Percentiles rank a stretch among this genome's conserved stretches.
Conservation (phyloP, 2,797 vertebrate genomes). For the Chaenodraco wilsoni region DNA sequence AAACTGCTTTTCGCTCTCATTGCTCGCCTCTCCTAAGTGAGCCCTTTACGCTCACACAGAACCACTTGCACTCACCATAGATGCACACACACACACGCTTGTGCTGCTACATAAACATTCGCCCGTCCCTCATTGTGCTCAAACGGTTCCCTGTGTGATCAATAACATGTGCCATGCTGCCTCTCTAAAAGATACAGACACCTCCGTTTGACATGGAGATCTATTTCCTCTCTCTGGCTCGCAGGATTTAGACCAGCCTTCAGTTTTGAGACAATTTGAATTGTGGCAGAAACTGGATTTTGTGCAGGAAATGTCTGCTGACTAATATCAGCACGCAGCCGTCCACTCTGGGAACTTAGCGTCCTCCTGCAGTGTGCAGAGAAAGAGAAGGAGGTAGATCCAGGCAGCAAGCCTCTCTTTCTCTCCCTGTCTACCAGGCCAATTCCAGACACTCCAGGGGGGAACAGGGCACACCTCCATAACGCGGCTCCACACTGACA, state of each 20-base stretch:
- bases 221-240: conserved; percentile 34
- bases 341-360: conserved; percentile 41
- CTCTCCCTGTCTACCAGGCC: conserved; percentile 22
- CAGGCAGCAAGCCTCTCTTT: conserved; percentile 33
- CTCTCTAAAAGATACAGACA: conserved; percentile 23
- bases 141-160: conserved; percentile 42
- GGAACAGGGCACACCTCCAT: conserved; percentile 17
- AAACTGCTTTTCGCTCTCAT: conserved; percentile 59
- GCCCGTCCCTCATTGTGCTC: conserved; percentile 26
- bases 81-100: conserved; percentile 7
- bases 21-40: conserved; percentile 53
- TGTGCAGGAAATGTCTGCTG: conserved; percentile 54
- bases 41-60: conserved; percentile 48
- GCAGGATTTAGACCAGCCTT: conserved; percentile 40
- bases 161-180: conserved; percentile 23
- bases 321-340: conserved; percentile 56
- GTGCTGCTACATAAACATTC: conserved; percentile 56
- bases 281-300: conserved; percentile 48
- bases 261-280: conserved; percentile 56
- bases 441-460: conserved; percentile 47
- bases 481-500: conserved; percentile 16
- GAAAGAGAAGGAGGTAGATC: conserved; percentile 43
- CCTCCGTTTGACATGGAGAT: conserved; percentile 26
- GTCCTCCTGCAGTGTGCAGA: conserved; percentile 53
- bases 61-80: conserved; percentile 25